A percentile compares a stretch with the other conserved stretches of the same genome.
Conservation (phyloP, 1,140 invertebrate species). For the Hylyphantes graminicola region DNA sequence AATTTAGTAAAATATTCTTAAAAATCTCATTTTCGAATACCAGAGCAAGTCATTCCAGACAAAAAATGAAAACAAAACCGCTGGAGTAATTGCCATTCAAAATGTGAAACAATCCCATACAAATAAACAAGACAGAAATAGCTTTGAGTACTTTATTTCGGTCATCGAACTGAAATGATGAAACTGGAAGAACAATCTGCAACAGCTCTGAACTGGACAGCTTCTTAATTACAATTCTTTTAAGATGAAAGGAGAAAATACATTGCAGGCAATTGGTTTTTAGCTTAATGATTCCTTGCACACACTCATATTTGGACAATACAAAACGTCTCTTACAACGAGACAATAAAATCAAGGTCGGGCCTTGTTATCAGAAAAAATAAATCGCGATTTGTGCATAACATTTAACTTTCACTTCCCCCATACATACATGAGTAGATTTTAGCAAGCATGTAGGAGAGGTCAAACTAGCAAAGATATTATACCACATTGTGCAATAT, state of each 20-base stretch:
- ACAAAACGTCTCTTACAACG: constrained; percentile 59
- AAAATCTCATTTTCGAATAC: too few species aligned
- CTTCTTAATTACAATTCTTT: constrained; percentile 6
- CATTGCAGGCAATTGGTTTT: constrained; percentile 31
- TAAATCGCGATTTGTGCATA: constrained; percentile 55
- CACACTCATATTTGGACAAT: constrained; percentile 52
- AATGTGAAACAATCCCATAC: neutral
- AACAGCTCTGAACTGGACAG: constrained; percentile 41
- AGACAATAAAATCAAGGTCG: constrained; percentile 59
- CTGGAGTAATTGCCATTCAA: too few species aligned
- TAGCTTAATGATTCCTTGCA: constrained; percentile 38
- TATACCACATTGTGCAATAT: too few species aligned
- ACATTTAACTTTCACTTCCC: constrained; percentile 15
- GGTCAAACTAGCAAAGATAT: too few species aligned
- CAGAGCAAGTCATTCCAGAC: too few species aligned
- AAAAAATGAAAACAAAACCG: neutral
- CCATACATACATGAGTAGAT: neutral
- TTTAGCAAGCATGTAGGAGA: neutral
- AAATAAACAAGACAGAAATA: neutral
- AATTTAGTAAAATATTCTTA: neutral
- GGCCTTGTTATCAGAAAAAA: constrained; percentile 57
- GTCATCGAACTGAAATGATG: constrained; percentile 41
- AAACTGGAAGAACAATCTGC: constrained; percentile 50
- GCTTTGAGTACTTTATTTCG: constrained; percentile 26
- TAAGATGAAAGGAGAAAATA: constrained; percentile 40